A percentile compares a stretch with the other conserved stretches of the same genome.
These are phyloP conservation scores for Danio tinwini DNA, from an alignment of 2,797 vertebrate species.

Conservation along the genomic window DNA sequence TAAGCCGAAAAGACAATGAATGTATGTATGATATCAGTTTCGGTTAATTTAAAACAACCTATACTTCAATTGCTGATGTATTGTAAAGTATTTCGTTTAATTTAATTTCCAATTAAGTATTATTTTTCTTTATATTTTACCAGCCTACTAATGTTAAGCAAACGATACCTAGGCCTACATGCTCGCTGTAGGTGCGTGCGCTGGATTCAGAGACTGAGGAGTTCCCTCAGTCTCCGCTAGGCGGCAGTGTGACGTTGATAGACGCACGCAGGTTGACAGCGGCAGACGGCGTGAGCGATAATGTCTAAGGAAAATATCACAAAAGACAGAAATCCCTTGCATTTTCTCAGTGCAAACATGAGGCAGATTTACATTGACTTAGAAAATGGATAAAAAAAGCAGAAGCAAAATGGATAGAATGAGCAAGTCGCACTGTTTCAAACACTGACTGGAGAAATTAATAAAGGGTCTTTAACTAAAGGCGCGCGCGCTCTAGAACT, in stretches of 20 bases:
- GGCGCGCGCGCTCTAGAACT: not conserved
- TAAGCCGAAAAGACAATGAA: too few species aligned
- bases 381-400: conserved; percentile 30
- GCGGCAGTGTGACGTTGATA: conserved; percentile 63
- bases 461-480: not conserved
- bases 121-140: not conserved
- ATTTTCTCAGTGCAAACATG: conserved; percentile 36
- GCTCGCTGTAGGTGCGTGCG: not conserved
- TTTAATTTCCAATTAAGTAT: not conserved
- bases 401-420: conserved; percentile 32
- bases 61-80: not conserved
- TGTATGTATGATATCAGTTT: too few species aligned
- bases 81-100: not conserved
- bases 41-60: not conserved
- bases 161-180: not conserved
- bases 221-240: conserved; percentile 58
- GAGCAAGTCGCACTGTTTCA: not conserved
- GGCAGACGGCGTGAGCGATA: conserved; percentile 39
- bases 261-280: conserved; percentile 40
- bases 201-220: not conserved
- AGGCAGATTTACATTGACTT: conserved; percentile 45
- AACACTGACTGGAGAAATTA: not conserved
- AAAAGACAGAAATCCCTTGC: conserved; percentile 47
- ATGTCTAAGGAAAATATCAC: conserved; percentile 45
- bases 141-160: not conserved